Percentiles rank a stretch among this genome's conserved stretches.
phyloP scores from a whole-genome alignment of 2,888 invertebrate genomes.

The Leptinotarsa tumamoca region DNA sequence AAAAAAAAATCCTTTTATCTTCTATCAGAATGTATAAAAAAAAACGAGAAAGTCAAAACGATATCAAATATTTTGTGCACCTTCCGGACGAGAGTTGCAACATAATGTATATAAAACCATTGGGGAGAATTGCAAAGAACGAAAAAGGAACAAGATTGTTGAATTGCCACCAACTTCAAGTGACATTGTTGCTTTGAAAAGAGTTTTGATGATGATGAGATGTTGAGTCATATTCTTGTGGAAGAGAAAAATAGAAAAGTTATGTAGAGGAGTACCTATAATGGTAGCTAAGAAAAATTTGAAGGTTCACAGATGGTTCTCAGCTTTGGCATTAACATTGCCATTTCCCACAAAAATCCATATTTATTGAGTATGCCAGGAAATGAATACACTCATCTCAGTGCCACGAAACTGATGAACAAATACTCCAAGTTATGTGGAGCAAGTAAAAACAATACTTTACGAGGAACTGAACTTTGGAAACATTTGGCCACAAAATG shows the following conservation, averaged over 20 bases:
- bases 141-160: conserved; percentile 19
- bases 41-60: background rate
- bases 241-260: conserved; percentile 4
- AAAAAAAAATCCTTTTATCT: conserved; percentile 15
- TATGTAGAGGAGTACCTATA: background rate
- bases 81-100: conserved; percentile 21
- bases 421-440: conserved; percentile 25
- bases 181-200: conserved; percentile 15
- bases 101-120: conserved; percentile 24
- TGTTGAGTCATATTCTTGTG: background rate
- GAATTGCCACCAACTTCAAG: conserved; percentile 5
- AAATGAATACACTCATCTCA: background rate
- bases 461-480: conserved; percentile 27
- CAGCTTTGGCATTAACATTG: no score
- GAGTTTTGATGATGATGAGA: conserved; percentile 20
- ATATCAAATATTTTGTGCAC: conserved; percentile 17
- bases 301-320: no score
- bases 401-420: conserved; percentile 13
- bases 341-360: background rate
- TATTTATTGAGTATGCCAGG: conserved; percentile 30
- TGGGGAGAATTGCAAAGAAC: conserved; percentile 22
- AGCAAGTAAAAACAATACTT: conserved; percentile 7
- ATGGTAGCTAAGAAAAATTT: no score
- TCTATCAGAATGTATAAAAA: conserved; percentile 21
- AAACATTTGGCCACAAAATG: conserved; percentile 29